A percentile compares a stretch with the other conserved stretches of the same genome.
Evolutionary conservation across 35 echinoderm and acorn worm genomes (phyloP).

Genomic region (Ptychodera flava): DNA sequence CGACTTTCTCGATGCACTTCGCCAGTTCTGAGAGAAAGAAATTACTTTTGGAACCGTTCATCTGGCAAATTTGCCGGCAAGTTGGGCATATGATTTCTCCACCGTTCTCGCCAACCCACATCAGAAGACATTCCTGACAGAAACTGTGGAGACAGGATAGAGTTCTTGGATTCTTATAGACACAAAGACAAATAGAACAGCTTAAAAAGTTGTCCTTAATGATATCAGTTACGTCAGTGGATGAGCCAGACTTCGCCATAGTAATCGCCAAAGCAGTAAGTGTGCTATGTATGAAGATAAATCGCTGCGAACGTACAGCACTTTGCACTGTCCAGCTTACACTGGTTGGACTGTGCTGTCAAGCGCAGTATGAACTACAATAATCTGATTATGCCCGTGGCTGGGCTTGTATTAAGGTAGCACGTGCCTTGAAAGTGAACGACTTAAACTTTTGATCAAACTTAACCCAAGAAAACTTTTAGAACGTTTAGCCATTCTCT

Average conservation of each 20-base stretch:
- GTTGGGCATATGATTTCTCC: not conserved
- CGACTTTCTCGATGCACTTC: not conserved
- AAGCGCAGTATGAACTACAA: no score
- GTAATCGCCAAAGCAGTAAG: no score
- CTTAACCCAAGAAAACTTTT: no score
- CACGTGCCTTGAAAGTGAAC: no score
- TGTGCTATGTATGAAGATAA: no score
- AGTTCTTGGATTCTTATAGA: not conserved
- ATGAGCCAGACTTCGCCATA: not conserved
- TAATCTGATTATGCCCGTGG: no score
- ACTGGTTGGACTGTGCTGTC: no score
- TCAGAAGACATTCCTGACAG: not conserved
- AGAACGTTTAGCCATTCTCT: no score
- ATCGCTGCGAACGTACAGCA: no score
- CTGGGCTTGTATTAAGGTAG: no score
- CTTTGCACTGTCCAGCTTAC: no score
- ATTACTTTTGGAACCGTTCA: not conserved
- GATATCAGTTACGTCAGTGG: not conserved
- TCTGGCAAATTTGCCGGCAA: not conserved
- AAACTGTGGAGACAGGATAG: not conserved
- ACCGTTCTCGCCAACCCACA: not conserved
- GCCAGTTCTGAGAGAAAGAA: not conserved
- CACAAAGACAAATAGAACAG: not conserved
- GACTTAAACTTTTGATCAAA: no score
- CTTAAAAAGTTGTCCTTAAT: not conserved